Evolutionary conservation across 2,797 vertebrate genomes (phyloP).

Genomic region (Malacoraja senta): DNA sequence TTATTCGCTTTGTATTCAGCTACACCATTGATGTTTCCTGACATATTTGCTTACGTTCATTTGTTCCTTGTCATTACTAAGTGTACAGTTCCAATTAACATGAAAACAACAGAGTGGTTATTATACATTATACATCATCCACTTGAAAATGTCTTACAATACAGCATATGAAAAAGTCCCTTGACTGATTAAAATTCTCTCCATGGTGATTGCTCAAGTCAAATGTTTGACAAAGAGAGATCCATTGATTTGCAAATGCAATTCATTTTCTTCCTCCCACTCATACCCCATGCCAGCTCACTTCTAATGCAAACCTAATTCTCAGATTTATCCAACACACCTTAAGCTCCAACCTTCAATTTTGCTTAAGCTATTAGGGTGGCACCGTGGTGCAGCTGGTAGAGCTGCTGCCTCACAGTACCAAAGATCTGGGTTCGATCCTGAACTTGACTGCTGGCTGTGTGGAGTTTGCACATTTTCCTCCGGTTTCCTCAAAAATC

Average conservation of each 20-base stretch:
- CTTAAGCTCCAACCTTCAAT: neutral
- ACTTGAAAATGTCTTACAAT: neutral
- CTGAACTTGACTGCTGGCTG: too few species aligned
- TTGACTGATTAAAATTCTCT: neutral
- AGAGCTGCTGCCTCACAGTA: too few species aligned
- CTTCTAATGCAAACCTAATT: neutral
- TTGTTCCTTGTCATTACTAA: neutral
- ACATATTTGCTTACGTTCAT: neutral
- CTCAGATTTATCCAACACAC: neutral
- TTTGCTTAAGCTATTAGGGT: neutral
- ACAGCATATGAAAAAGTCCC: neutral
- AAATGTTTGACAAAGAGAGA: neutral
- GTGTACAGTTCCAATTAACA: neutral
- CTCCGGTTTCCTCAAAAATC: too few species aligned
- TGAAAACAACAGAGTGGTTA: neutral
- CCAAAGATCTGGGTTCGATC: too few species aligned
- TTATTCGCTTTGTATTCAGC: neutral
- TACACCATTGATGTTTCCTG: neutral
- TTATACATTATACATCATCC: neutral
- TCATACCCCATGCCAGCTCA: neutral
- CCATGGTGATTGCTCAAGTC: neutral
- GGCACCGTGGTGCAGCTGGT: too few species aligned
- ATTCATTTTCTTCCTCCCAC: neutral
- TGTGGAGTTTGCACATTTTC: too few species aligned
- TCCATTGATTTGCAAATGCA: neutral